Conservation (phyloP, 2,888 invertebrate species). For the Phania funesta region DNA sequence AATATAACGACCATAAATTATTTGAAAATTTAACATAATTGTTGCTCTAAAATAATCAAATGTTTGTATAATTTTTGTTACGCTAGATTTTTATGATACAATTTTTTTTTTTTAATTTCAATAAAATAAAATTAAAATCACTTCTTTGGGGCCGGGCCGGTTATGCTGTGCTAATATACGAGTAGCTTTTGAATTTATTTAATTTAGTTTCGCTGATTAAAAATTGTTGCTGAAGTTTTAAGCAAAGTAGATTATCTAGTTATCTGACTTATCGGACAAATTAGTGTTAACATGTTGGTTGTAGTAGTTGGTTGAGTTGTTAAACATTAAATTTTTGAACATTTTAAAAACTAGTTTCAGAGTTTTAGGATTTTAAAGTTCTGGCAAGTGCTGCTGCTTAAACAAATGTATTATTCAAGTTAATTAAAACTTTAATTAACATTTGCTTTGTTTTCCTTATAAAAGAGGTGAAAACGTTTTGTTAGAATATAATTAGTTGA, state of each 20-base stretch:
- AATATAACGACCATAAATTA: constrained; percentile 63
- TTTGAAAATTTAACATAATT: constrained; percentile 60
- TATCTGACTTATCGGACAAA: constrained; percentile 62
- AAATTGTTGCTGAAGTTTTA: constrained; percentile 1
- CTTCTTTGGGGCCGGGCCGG: neutral
- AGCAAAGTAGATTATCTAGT: constrained; percentile 39
- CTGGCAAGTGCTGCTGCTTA: neutral
- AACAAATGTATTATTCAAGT: neutral
- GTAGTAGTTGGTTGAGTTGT: constrained; percentile 20
- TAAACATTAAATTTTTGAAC: constrained; percentile 23
- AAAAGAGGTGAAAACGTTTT: neutral
- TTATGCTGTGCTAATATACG: neutral
- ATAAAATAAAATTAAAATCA: neutral
- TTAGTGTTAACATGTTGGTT: constrained; percentile 62
- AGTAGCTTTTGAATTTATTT: neutral
- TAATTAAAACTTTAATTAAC: constrained; percentile 9
- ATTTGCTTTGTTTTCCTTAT: neutral
- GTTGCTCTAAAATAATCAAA: constrained; percentile 42
- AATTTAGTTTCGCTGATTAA: constrained; percentile 14
- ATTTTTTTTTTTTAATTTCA: constrained; percentile 30
- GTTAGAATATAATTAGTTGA: neutral
- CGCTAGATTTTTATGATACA: neutral
- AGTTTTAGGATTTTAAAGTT: constrained; percentile 1
- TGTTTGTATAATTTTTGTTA: constrained; percentile 49
- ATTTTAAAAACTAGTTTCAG: constrained; percentile 13